Conservation (phyloP, 1,140 invertebrate genomes). For the Argopecten irradians region DNA sequence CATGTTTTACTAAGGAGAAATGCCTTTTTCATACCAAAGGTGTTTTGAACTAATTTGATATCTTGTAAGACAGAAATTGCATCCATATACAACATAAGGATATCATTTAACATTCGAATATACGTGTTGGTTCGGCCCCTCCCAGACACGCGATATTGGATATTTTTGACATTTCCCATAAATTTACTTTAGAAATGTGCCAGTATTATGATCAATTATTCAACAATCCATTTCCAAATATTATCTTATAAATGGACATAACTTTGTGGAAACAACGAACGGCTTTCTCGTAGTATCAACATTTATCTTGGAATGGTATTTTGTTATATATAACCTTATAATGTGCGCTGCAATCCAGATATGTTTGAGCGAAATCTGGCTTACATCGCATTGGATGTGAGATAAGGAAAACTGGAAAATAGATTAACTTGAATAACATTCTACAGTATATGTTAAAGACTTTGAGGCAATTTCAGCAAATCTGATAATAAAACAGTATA, state of each 20-base stretch:
- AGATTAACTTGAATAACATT: not conserved
- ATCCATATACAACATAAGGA: not conserved
- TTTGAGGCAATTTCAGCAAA: not conserved
- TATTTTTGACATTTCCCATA: not conserved
- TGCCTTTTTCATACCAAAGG: conserved; percentile 16
- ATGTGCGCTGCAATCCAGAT: not conserved
- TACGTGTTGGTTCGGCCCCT: conserved; percentile 1
- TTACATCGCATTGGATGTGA: not conserved
- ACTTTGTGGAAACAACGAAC: conserved; percentile 15
- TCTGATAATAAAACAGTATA: not conserved
- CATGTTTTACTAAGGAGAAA: conserved; percentile 22
- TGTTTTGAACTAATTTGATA: conserved; percentile 23
- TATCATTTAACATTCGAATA: not conserved
- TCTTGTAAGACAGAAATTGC: conserved; percentile 14
- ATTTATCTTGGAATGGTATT: conserved; percentile 13
- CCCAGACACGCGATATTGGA: not conserved
- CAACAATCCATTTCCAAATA: conserved; percentile 22
- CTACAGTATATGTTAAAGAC: not conserved
- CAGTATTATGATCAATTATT: conserved; percentile 18
- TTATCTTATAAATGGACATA: conserved; percentile 23
- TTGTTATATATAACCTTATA: not conserved
- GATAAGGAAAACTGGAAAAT: not conserved
- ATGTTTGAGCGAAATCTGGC: not conserved
- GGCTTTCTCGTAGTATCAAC: conserved; percentile 14
- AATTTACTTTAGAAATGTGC: conserved; percentile 23